Evolutionary conservation across 2,888 invertebrate genomes (phyloP).

Genomic region (Drosophila fungiperda): DNA sequence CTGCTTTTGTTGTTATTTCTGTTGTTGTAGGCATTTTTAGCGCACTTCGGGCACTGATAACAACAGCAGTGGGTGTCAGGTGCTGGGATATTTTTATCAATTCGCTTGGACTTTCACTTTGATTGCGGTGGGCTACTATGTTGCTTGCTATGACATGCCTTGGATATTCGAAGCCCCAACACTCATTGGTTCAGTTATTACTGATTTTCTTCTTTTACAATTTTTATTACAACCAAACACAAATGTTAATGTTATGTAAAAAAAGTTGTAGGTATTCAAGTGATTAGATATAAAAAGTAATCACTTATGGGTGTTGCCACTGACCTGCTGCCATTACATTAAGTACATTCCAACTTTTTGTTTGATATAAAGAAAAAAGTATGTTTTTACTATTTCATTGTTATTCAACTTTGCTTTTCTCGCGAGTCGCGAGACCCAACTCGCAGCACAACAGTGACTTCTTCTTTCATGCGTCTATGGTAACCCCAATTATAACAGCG

Average conservation of each 20-base stretch:
- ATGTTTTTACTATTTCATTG: slow-evolving; percentile 38
- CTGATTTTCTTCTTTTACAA: slow-evolving; percentile 15
- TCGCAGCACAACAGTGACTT: slow-evolving; percentile 38
- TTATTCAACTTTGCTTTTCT: slow-evolving; percentile 40
- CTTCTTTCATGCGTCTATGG: slow-evolving; percentile 31
- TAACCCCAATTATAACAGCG: slow-evolving; percentile 23
- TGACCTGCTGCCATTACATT: slow-evolving; percentile 35
- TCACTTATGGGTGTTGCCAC: slow-evolving; percentile 7
- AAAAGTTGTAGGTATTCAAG: slow-evolving; percentile 11
- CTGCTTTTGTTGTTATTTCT: slow-evolving; percentile 21
- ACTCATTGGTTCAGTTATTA: slow-evolving; percentile 36
- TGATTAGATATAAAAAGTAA: slow-evolving; percentile 1
- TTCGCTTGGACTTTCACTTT: slow-evolving; percentile 30
- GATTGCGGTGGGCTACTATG: slow-evolving; percentile 1
- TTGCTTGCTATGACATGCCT: not conserved
- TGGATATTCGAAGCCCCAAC: not conserved
- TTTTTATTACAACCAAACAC: slow-evolving; percentile 24
- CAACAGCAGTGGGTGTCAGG: slow-evolving; percentile 53
- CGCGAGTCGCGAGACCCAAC: slow-evolving; percentile 44
- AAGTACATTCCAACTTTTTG: slow-evolving; percentile 6
- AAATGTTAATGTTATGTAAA: slow-evolving; percentile 52
- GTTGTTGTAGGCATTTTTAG: slow-evolving; percentile 59
- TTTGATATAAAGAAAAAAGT: slow-evolving; percentile 13
- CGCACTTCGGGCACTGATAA: slow-evolving; percentile 69
- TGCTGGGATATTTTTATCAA: slow-evolving; percentile 38